A percentile compares a stretch with the other conserved stretches of the same genome.
Evolutionary conservation across 2,113 vertebrate species (phyloP).

Genomic region (Protomyctophum bolini): DNA sequence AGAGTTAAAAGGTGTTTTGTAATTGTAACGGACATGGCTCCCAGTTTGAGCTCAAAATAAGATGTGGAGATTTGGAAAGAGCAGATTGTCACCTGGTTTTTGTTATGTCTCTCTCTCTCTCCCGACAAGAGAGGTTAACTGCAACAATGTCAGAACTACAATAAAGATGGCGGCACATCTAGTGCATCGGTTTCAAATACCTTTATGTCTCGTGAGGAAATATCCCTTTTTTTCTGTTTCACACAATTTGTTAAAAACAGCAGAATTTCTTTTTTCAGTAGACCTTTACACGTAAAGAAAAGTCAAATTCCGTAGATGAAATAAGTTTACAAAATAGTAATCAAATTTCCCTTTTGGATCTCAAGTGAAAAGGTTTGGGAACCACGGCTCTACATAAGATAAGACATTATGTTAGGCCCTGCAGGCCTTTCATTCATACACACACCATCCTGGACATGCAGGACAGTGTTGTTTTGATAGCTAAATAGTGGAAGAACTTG

Average conservation of each 20-base stretch:
- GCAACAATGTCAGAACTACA: not conserved
- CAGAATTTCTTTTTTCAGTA: not conserved
- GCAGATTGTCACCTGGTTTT: not conserved
- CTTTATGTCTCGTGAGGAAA: too few relatives aligned
- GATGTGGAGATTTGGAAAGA: not conserved
- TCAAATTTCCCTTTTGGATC: not conserved
- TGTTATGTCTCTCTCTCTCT: not conserved
- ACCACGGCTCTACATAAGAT: not conserved
- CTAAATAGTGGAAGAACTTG: conserved; percentile 5
- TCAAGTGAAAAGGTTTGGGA: too few relatives aligned
- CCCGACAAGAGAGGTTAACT: not conserved
- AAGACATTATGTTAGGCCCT: not conserved
- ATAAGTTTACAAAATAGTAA: not conserved
- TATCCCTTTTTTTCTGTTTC: too few relatives aligned
- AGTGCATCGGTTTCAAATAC: too few relatives aligned
- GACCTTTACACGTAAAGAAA: too few relatives aligned
- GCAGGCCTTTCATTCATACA: not conserved
- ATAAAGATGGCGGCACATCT: too few relatives aligned
- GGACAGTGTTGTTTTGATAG: not conserved
- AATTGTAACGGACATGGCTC: not conserved
- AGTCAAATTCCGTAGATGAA: not conserved
- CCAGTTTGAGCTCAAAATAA: not conserved
- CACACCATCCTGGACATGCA: too few relatives aligned
- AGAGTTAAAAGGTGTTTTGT: conserved; percentile 11
- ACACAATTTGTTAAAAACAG: not conserved